phyloP scores from a whole-genome alignment of 2,888 invertebrate genomes.

The Camponotus fellah region DNA sequence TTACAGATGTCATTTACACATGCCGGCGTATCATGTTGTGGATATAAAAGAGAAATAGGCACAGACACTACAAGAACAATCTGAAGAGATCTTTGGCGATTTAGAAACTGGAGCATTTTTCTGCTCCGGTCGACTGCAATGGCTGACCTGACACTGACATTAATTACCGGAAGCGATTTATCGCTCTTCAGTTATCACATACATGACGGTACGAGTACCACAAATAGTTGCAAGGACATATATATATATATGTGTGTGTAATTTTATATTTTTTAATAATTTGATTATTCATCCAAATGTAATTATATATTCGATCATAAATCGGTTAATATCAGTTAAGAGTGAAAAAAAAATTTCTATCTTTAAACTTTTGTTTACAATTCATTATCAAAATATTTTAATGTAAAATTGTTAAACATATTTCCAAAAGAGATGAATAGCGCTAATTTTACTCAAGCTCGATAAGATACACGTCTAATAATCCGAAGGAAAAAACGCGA shows the following conservation, averaged over 20 bases:
- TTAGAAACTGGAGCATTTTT: conserved; percentile 57
- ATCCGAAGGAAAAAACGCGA: not conserved
- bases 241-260: not conserved
- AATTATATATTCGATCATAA: not conserved
- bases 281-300: not conserved
- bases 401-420: not conserved
- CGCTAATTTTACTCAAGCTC: not conserved
- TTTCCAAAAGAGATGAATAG: not conserved
- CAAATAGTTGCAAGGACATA: not conserved
- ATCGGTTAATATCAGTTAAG: not conserved
- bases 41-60: not conserved
- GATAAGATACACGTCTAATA: not conserved
- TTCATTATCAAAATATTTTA: not conserved
- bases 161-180: conserved; percentile 83
- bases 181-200: conserved; percentile 80
- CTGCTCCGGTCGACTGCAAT: conserved; percentile 58
- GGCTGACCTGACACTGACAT: conserved; percentile 82
- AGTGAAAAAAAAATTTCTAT: not conserved
- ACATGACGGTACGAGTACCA: conserved; percentile 49
- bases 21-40: not conserved
- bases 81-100: conserved; percentile 30
- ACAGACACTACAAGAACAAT: conserved; percentile 1
- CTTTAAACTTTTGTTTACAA: not conserved
- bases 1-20: not conserved
- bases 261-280: not conserved